A percentile compares a stretch with the other conserved stretches of the same genome.
Evolutionary conservation across 1,140 invertebrate genomes (phyloP).

Genomic region (Aphelinus certus): DNA sequence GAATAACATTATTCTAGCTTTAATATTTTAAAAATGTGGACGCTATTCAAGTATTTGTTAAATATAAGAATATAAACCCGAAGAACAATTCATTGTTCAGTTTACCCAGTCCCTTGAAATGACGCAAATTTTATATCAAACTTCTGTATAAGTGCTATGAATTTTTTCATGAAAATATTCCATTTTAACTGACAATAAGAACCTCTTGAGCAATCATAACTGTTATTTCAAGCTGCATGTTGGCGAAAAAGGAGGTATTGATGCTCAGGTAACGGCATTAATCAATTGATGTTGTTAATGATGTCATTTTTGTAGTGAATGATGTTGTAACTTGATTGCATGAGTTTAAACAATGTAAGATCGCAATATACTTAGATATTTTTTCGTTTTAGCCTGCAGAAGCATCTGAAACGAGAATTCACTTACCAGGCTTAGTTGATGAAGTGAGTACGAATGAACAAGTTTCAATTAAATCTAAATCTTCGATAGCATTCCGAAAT

Average conservation of each 20-base stretch:
- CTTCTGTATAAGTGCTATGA: conserved; percentile 5
- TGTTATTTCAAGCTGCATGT: conserved; percentile 70
- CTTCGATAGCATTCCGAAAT: conserved; percentile 3
- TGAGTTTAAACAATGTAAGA: conserved; percentile 5
- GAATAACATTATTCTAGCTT: no score
- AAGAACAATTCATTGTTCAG: conserved; percentile 26
- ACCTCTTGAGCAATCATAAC: conserved; percentile 42
- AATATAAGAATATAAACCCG: no score
- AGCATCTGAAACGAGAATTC: conserved; percentile 79
- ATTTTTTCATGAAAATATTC: conserved; percentile 31
- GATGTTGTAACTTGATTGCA: conserved; percentile 34
- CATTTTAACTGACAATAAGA: conserved; percentile 17
- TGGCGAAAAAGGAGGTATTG: conserved; percentile 71
- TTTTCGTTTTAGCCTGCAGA: conserved; percentile 73
- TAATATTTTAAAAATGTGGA: no score
- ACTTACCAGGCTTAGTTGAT: conserved; percentile 76
- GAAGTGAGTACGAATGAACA: conserved; percentile 59
- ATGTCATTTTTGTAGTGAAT: conserved; percentile 32
- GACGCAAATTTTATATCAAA: neutral
- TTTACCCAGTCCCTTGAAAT: conserved; percentile 30
- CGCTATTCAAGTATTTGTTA: no score
- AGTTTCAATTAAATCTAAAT: neutral
- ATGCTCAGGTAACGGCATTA: conserved; percentile 69
- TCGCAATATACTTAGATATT: conserved; percentile 18
- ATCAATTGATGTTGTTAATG: conserved; percentile 34